These are phyloP conservation scores for Mesorhabditis sp. DNA, from an alignment of 2,888 invertebrate species.

Conservation along the genomic window DNA sequence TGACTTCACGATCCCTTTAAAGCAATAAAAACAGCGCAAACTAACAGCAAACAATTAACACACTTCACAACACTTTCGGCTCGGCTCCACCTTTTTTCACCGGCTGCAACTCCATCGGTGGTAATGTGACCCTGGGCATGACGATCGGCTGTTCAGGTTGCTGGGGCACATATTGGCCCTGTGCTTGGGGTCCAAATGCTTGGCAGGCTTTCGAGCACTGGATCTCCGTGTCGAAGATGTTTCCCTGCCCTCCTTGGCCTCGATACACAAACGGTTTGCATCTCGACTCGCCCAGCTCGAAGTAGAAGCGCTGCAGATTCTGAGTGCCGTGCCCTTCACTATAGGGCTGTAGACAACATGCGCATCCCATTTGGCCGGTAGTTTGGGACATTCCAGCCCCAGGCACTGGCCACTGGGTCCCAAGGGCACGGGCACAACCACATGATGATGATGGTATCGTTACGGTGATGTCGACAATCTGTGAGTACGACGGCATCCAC, in stretches of 20 bases:
- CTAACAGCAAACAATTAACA: too few species aligned
- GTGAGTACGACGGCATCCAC: constrained; percentile 5
- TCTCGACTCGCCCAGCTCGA: constrained; percentile 32
- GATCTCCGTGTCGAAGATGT: constrained; percentile 48
- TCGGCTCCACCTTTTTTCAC: background rate
- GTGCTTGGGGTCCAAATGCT: background rate
- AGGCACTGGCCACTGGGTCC: background rate
- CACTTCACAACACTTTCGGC: too few species aligned
- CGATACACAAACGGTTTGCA: constrained; percentile 49
- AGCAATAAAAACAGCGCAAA: too few species aligned
- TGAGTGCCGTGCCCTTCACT: constrained; percentile 42
- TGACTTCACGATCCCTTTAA: too few species aligned
- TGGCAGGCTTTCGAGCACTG: constrained; percentile 26
- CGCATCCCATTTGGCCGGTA: constrained; percentile 18
- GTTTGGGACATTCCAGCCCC: background rate
- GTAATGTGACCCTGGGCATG: background rate
- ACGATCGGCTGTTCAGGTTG: background rate
- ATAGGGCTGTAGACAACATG: constrained; percentile 44
- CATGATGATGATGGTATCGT: constrained; percentile 8
- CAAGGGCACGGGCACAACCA: background rate
- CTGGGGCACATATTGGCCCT: background rate
- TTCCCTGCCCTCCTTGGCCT: constrained; percentile 38
- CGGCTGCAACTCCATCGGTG: constrained; percentile 5
- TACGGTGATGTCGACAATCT: constrained; percentile 8
- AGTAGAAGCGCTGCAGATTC: constrained; percentile 42